A percentile compares a stretch with the other conserved stretches of the same genome.
phyloP scores from a whole-genome alignment of 2,797 vertebrate species.

The Aeoliscus strigatus region DNA sequence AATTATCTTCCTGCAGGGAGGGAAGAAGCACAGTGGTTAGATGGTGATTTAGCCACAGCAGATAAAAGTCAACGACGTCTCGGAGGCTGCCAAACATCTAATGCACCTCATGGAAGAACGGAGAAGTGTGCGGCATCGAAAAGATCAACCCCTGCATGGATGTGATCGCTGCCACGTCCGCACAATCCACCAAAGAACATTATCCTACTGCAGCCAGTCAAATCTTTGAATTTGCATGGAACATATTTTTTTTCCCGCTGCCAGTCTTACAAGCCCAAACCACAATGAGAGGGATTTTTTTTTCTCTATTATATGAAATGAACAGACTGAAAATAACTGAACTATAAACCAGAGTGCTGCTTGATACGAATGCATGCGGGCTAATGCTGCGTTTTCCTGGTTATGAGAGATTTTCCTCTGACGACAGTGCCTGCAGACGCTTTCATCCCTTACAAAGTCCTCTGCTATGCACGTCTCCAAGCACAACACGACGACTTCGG shows the following conservation, averaged over 20 bases:
- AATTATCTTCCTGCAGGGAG: conserved; percentile 86
- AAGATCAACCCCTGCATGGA: conserved; percentile 25
- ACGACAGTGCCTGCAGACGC: conserved; percentile 42
- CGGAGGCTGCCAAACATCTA: conserved; percentile 32
- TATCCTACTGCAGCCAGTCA: not conserved
- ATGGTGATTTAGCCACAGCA: conserved; percentile 42
- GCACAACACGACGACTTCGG: conserved; percentile 48
- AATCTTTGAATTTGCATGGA: conserved; percentile 13
- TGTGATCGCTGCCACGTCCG: conserved; percentile 22
- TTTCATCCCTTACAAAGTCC: conserved; percentile 61
- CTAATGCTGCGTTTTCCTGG: conserved; percentile 28
- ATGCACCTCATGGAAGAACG: conserved; percentile 22
- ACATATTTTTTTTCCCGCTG: conserved; percentile 20
- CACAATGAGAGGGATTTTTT: conserved; percentile 11
- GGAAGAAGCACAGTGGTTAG: conserved; percentile 31
- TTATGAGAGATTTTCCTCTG: conserved; percentile 25
- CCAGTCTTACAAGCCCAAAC: conserved; percentile 10
- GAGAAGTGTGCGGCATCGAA: conserved; percentile 14
- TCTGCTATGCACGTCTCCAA: conserved; percentile 42
- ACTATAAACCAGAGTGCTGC: conserved; percentile 42
- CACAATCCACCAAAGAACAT: conserved; percentile 16
- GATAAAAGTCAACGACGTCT: conserved; percentile 48
- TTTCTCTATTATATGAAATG: conserved; percentile 27
- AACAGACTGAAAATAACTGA: conserved; percentile 32
- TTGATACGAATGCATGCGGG: conserved; percentile 22